A percentile compares a stretch with the other conserved stretches of the same genome.
Evolutionary conservation across 2,888 invertebrate genomes (phyloP).

Genomic region (Mythimna albipuncta): DNA sequence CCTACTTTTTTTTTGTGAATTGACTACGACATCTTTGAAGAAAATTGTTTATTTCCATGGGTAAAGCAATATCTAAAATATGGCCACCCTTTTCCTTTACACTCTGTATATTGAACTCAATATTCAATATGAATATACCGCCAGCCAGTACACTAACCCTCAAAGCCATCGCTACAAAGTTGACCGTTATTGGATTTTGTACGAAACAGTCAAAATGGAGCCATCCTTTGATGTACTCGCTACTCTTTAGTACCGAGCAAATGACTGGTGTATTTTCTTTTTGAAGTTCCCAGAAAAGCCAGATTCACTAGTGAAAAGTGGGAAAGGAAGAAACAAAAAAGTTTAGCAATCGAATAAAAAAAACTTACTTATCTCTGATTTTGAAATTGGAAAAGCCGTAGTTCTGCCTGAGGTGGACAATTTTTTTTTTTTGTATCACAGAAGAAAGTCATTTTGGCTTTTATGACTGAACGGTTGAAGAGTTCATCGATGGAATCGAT

Average conservation of each 20-base stretch:
- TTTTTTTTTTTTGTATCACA: not conserved
- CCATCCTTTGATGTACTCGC: not conserved
- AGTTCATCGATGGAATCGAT: too few relatives aligned
- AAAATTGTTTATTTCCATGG: too few relatives aligned
- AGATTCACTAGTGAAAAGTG: not conserved
- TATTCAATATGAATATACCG: not conserved
- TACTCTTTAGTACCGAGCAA: not conserved
- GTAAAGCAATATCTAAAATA: too few relatives aligned
- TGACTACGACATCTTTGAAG: too few relatives aligned
- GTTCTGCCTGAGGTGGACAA: not conserved
- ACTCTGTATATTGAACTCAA: not conserved
- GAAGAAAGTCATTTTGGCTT: too few relatives aligned
- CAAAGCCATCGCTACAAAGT: conserved; percentile 29
- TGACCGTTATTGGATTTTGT: conserved; percentile 47
- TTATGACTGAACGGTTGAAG: too few relatives aligned
- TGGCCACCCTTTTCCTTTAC: too few relatives aligned
- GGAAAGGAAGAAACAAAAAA: conserved; percentile 12
- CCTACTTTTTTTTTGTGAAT: too few relatives aligned
- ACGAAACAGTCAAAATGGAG: conserved; percentile 23
- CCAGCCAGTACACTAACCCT: conserved; percentile 6
- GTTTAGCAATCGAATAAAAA: conserved; percentile 4
- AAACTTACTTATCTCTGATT: conserved; percentile 8
- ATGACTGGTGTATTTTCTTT: conserved; percentile 10
- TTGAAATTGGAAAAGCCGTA: conserved; percentile 11
- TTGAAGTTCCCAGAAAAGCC: conserved; percentile 6